Base-by-base conservation (phyloP, 2,888 invertebrate genomes). In the Pristionchus mayeri region DNA sequence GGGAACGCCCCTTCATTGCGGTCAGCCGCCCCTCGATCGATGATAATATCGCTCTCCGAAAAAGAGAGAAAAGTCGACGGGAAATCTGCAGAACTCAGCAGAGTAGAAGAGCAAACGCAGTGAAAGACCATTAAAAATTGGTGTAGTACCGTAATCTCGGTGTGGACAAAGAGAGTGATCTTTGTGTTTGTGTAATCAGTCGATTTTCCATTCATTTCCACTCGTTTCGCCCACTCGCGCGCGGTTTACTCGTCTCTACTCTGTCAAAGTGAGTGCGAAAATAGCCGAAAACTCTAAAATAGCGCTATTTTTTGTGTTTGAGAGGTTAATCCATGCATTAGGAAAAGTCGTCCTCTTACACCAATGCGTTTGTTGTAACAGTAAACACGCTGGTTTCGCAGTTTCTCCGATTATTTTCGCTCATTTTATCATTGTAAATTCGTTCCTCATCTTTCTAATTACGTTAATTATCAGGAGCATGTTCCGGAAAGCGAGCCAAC, bases 401-500 rank as follows among this genome's bases (percentile, higher is more conserved):
- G 57, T 57, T 81, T 81, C 44, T 4, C 9, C 44, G 7, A 4
- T 60, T 24, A 6, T 40, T 50, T 57, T 60, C 24, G 13, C 48
- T 24, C 44, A 18, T 81, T 79, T n/a, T n/a, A 6, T 37, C 3
- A 6, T 27, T 80, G 34, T 21, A 30, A 34, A 34, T 48, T 71
- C 13, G 21, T 13, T 63, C n/a, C 0, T 54, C 2, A 0, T 6
- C 4, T 50, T 44, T 30, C 71, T 24, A 37, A 71, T 50, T 24
- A 57, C 21, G 40, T 79, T 48, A 84, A 37, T 67, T 86, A 85
- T 24, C 85, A 86, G 83, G 67, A 60, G 84, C 63, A 90, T 90
- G 90, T 86, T 90, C 81, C 86, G 87, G 82, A 88, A 89, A 85
- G 85, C 88, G 85, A 86, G 88, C 71, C 89, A 89, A 76, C 88